Evolutionary conservation across 2,797 vertebrate species (phyloP), one percentile per base, ranked within the genome.

Genomic region (Gallinago stenura): DNA sequence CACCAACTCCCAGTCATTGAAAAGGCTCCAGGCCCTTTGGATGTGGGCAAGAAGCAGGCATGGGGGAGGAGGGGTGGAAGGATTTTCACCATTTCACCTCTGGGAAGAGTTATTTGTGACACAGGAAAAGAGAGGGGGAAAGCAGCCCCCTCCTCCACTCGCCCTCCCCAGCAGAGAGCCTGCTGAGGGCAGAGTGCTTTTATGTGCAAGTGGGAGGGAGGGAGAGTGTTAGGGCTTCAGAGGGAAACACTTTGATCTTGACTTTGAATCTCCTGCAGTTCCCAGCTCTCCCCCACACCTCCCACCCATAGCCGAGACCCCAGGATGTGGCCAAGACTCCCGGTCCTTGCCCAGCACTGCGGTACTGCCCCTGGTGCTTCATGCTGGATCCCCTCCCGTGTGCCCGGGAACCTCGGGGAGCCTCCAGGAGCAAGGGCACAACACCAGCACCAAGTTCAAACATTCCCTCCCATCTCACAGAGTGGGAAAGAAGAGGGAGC

Each of bases 211-310:
- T 97, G 96, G 98, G 96, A 94, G 91, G 94, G 97, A 97, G 97
- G 97, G 95, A 98, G 98, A 98, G 98, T 97, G 98, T 97, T 95
- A 97, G 84, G 93, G 78, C 89, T 96, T 97, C 96, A 96, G 96
- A 97, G 96, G 96, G 98, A 99, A 98, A 98, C 91, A 96, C 97
- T 98, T 98, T 98, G 98, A 98, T 97, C 98, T 98, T 98, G 98
- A 98, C 98, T 97, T 97, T 97, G 96, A 97, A 95, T 92, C 97
- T 89, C 87, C 83, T 79, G 83, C 88, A 83, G 78, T 91, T 97
- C 91, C 86, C 56, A 15, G 57, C 91, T 96, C 79, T 90, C 72
- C 83, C 60, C 62, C 73, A 93, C 39, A 37, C n/a, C 45, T 93
- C 83, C 86, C 83, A 95, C 81, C 79, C 61, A 37, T 2, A 5